Base-by-base conservation (phyloP, 2,797 vertebrate genomes). In the Margarornis squamiger region DNA sequence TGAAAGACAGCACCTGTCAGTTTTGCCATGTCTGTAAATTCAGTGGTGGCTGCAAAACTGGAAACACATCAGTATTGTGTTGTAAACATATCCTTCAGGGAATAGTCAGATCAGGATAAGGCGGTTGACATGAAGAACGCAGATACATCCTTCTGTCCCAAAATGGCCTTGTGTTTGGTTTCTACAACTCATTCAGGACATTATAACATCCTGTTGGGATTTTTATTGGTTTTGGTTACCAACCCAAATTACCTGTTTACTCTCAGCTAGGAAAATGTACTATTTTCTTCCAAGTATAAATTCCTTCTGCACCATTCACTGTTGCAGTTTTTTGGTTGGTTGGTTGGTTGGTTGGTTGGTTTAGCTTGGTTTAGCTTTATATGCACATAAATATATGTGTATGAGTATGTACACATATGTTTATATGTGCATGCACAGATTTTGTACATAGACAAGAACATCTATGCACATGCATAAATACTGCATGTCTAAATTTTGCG, bases 11-110 rank as follows among this genome's bases (percentile, higher is more conserved):
- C 14, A 2, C 51, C 91, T 92, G 52, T 92, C 62, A 93, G 14
- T 95, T 96, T 91, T 81, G 72, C 32, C 67, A 67, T 86, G 8
- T 87, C 55, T 89, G 23, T 63, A 79, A 77, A 80, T 92, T 94
- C 71, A 88, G 78, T 54, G 19, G 38, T 85, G 59, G 51, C 52
- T 93, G 46, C 52, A 96, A 59, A 77, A 57, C 39, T 94, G 77
- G 61, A 95, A 88, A 80, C 66, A 6, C 19, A 91, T 67, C 89
- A 34, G 55, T 48, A 83, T 91, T 94, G 57, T 43, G 48, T 36
- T 77, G 67, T 52, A 93, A 93, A 93, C 27, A 87, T 21, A 70
- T 66, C 14, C 29, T 76, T 88, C 52, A n/a, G n/a, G 14, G 19
- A 46, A 41, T 23, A 84, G 76, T 49, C 43, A 86, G 52, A 55